Evolutionary conservation across 2,888 invertebrate genomes (phyloP).

Genomic region (Argynnis bischoffii): DNA sequence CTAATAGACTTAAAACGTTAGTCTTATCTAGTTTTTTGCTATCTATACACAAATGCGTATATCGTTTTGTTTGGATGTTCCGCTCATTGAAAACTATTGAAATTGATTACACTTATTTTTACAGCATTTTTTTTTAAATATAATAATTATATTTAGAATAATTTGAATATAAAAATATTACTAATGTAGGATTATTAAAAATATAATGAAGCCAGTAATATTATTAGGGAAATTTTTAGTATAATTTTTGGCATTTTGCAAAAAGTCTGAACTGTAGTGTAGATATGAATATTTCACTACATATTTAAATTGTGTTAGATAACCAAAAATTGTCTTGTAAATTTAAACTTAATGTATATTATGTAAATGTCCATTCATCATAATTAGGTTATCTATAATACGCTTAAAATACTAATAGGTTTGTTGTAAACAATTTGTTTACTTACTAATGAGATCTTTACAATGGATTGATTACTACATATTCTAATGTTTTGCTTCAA

Average conservation of each 20-base stretch:
- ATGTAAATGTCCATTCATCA: too few relatives aligned
- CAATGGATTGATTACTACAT: too few relatives aligned
- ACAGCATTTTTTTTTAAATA: not conserved
- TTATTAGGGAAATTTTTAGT: not conserved
- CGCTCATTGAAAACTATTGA: too few relatives aligned
- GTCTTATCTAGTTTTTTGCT: too few relatives aligned
- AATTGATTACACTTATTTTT: not conserved
- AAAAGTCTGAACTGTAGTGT: conserved; percentile 11
- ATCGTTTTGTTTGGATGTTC: too few relatives aligned
- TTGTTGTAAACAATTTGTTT: too few relatives aligned
- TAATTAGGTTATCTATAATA: too few relatives aligned
- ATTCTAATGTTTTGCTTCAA: too few relatives aligned
- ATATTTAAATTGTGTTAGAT: not conserved
- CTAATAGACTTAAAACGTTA: too few relatives aligned
- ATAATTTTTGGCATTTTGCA: conserved; percentile 1
- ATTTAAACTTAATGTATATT: not conserved
- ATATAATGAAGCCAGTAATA: conserved; percentile 6
- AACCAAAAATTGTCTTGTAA: not conserved
- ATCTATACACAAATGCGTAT: too few relatives aligned
- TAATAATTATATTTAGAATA: not conserved
- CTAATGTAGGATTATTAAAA: conserved; percentile 1
- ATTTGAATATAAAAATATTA: not conserved
- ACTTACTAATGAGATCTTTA: too few relatives aligned
- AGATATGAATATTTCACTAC: not conserved
- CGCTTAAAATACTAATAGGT: too few relatives aligned